Percentiles rank a stretch among this genome's conserved stretches.
Evolutionary conservation across 2,113 vertebrate species (phyloP).

Genomic region (Micromys minutus): DNA sequence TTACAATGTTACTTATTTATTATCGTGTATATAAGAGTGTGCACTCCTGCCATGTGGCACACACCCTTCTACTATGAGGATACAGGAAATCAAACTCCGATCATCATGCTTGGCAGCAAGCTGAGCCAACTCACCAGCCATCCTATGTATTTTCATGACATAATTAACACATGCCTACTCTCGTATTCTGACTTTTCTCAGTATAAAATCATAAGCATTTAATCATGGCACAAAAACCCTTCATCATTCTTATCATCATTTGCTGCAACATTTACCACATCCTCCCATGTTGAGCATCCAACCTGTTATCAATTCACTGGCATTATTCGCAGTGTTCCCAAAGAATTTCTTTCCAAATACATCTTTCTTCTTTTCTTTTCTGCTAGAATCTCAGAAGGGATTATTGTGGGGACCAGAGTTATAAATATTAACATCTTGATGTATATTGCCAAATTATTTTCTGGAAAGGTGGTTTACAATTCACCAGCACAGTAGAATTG

Average conservation of each 20-base stretch:
- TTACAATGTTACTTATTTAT: neutral
- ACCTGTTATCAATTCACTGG: neutral
- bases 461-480: neutral
- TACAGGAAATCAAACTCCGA: neutral
- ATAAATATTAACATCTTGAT: slow-evolving; percentile 27
- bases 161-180: neutral
- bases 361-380: neutral
- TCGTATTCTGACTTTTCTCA: slow-evolving; percentile 17
- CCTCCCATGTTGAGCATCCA: neutral
- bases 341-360: slow-evolving; percentile 35
- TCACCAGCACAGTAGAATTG: neutral
- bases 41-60: neutral
- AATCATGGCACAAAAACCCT: slow-evolving; percentile 33
- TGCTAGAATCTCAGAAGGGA: slow-evolving; percentile 17
- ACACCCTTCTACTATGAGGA: too few species aligned
- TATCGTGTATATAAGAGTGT: neutral
- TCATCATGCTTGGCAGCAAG: neutral
- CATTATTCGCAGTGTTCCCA: neutral
- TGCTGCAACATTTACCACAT: neutral
- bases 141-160: slow-evolving; percentile 1
- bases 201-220: neutral
- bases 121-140: neutral
- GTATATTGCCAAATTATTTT: slow-evolving; percentile 31
- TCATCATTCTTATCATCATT: slow-evolving; percentile 23
- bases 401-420: neutral